Evolutionary conservation across 2,113 vertebrate species (phyloP), one percentile per base, ranked within the genome.

Genomic region (Leucopsar rothschildi): DNA sequence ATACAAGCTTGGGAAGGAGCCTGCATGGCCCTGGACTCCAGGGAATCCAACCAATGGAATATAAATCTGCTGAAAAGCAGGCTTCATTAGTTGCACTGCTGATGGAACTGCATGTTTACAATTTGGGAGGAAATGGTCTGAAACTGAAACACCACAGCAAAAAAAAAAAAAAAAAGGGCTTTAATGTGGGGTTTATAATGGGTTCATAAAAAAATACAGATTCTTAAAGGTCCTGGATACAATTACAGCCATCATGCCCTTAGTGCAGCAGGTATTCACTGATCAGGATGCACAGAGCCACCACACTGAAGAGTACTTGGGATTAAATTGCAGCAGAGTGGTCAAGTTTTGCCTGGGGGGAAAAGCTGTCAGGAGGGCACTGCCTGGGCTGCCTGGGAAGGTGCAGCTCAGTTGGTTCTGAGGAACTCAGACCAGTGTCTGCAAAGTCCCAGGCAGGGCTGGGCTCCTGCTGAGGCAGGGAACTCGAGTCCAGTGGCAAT

Each of bases 21-120:
- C 90, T 70, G 64, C 31, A 13, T 37, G 21, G 40, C 14, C 66
- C 53, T 72, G 78, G 92, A 29, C 85, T 57, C 53, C 82, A 85
- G 81, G 70, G 78, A 92, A 72, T 24, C 53, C 73, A 94, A 31
- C 3, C 92, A 55, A 15, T 4, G 20, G 65, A 53, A 79, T 49
- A 71, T 6, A 68, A 85, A 90, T 56, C 70, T 53, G 8, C 31
- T 10, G 84, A 40, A 80, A 72, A 82, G 45, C 56, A 84, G 69
- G 63, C 63, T 78, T 59, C 90, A 88, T 88, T 77, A 77, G 75
- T 9, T 77, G 76, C 39, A 65, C n/a, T 88, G 78, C 82, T 86
- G 88, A 39, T 42, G 85, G 71, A 92, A 39, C 79, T 88, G 59
- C 71, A 63, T 92, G 88, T 88, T 92, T 90, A 86, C 87, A 80